Evolutionary conservation across 1,140 invertebrate genomes (phyloP).

Genomic region (Lethrus apterus): DNA sequence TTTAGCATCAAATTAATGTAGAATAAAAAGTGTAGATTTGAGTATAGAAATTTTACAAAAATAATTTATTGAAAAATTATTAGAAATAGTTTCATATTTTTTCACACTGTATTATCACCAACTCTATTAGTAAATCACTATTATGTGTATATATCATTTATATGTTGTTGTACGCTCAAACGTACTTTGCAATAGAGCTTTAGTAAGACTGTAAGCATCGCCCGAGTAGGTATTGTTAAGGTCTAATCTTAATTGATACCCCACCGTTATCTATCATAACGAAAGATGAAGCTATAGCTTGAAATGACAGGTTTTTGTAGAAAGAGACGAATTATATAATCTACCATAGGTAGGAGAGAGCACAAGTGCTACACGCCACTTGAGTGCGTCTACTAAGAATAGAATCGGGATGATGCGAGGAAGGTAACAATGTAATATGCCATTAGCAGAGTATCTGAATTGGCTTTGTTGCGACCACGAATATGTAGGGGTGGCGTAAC

Average conservation of each 20-base stretch:
- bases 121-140: too few species aligned
- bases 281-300: constrained; percentile 29
- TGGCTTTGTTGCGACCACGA: constrained; percentile 39
- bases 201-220: constrained; percentile 16
- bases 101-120: too few species aligned
- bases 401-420: constrained; percentile 27
- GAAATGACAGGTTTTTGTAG: constrained; percentile 16
- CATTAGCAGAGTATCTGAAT: constrained; percentile 43
- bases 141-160: too few species aligned
- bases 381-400: constrained; percentile 31
- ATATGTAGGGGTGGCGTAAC: constrained; percentile 5
- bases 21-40: too few species aligned
- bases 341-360: too few species aligned
- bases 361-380: constrained; percentile 26
- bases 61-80: too few species aligned
- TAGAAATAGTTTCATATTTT: too few species aligned
- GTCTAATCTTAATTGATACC: constrained; percentile 42
- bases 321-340: too few species aligned
- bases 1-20: too few species aligned
- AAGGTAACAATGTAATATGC: constrained; percentile 44
- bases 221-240: constrained; percentile 35
- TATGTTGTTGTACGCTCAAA: too few species aligned
- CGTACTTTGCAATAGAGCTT: too few species aligned
- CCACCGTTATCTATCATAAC: constrained; percentile 40
- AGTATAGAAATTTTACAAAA: too few species aligned